Evolutionary conservation across 2,888 invertebrate genomes (phyloP), one percentile per base, ranked within the genome.

Genomic region (Macrophya alboannulata): DNA sequence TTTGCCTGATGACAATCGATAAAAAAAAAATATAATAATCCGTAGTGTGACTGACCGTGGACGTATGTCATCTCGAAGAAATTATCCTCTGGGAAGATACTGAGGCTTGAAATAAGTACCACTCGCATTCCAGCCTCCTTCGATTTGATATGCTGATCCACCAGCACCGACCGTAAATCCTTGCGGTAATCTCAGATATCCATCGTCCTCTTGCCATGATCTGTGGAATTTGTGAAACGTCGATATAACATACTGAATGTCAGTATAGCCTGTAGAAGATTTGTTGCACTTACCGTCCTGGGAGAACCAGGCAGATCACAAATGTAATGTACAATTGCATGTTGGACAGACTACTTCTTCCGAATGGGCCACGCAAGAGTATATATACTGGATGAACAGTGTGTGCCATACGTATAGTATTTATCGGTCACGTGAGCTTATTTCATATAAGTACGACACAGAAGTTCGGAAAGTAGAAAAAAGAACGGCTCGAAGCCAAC

Each of bases 41-140:
- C 1, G 15, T 37, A 31, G 37, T 59, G n/a, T 48, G 48, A 43
- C 72, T 65, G 1, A 17, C 12, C 25, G 8, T 25, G 37, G 45
- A 76, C 76, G 10, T 12, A 10, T 77, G 15, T 31, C 10, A 31
- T 59, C 17, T 37, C 55, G 15, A 31, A 21, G 31, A 9, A 17
- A 51, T 0, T 31, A 21, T 62, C 15, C 4, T n/a, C 37, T 21
- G 40, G n/a, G 17, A 25, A 40, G 43, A 31, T 48, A 40, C 87
- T 85, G 89, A 95, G 95, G 88, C 86, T 68, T 12, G 17, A 74
- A 45, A 43, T 71, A 74, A 77, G 94, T 91, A 95, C 96, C 96
- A 88, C 94, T 95, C 71, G 94, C 94, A 90, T 96, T 95, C 96
- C 95, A 96, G 9, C 94, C 95, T 10, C 96, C 96, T 92, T 96